Base-by-base conservation (phyloP, 2,113 vertebrate genomes). In the Entomyzon cyanotis region DNA sequence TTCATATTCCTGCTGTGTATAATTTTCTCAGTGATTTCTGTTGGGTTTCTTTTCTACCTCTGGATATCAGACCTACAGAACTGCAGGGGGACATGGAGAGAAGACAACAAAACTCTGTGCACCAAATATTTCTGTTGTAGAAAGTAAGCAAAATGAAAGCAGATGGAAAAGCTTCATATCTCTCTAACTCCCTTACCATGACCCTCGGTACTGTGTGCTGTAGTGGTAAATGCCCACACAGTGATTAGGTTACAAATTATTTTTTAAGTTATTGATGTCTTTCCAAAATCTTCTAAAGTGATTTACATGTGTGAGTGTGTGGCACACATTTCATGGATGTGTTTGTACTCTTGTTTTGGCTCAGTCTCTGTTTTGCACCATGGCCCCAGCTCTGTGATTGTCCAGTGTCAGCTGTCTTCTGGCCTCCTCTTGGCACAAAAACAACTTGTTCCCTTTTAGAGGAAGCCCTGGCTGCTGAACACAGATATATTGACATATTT, bases 401-500 rank as follows among this genome's bases (percentile, higher is more conserved):
- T 55, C 42, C 2, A 4, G 15, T 83, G 56, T 81, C 68, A 28
- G 83, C 89, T 93, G 52, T 86, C 83, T 89, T 89, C 89, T 95
- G 79, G 68, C 75, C 79, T 89, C 41, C 49, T 58, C 35, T 84
- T 92, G 89, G 89, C 83, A 70, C 39, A 28, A 90, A 89, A 23
- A 15, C 46, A 89, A 25, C 27, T 86, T 70, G 10, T 81, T 84
- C 68, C 55, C 18, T 52, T 68, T 63, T 70, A 63, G 71, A 94
- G 83, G 83, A 93, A 93, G 59, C 47, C 12, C 76, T 95, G 86
- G 59, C 83, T 71, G 71, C 80, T 92, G 85, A 94, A 63, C 71
- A 70, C 64, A 78, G 80, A 95, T 92, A 93, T 81, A 59, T 86
- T 93, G 86, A 93, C 88, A 86, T 95, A 90, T 68, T 90, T 97